These are phyloP conservation scores for Panagrolaimus sp. DNA, from an alignment of 1,140 invertebrate species.

Conservation along the genomic window DNA sequence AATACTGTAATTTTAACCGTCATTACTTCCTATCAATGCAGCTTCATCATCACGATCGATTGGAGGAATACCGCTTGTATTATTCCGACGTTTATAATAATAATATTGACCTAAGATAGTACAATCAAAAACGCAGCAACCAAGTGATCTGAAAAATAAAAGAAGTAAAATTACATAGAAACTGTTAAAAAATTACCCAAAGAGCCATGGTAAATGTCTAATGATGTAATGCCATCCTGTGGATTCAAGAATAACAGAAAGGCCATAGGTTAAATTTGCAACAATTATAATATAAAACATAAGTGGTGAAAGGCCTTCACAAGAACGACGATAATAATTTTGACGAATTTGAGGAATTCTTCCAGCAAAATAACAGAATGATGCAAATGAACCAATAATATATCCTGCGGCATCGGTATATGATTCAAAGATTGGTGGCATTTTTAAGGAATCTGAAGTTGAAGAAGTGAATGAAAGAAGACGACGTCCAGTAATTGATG, in stretches of 20 bases:
- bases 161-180: too few relatives aligned
- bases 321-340: constrained; percentile 57
- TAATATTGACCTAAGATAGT: constrained; percentile 56
- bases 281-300: constrained; percentile 60
- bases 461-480: neutral
- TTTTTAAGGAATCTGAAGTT: neutral
- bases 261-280: constrained; percentile 57
- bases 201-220: constrained; percentile 56
- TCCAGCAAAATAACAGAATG: constrained; percentile 57
- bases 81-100: constrained; percentile 45
- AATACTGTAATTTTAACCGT: too few relatives aligned
- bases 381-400: constrained; percentile 55
- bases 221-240: constrained; percentile 54
- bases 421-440: constrained; percentile 44
- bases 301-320: constrained; percentile 52
- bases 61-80: constrained; percentile 2
- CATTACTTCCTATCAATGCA: too few relatives aligned
- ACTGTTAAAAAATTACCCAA: too few relatives aligned
- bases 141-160: constrained; percentile 40
- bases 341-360: constrained; percentile 56
- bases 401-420: constrained; percentile 51
- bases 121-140: constrained; percentile 56
- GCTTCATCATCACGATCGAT: constrained; percentile 13
- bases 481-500: neutral
- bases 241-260: constrained; percentile 52